Evolutionary conservation across 2,113 vertebrate genomes (phyloP).

Genomic region (Caranx melampygus): DNA sequence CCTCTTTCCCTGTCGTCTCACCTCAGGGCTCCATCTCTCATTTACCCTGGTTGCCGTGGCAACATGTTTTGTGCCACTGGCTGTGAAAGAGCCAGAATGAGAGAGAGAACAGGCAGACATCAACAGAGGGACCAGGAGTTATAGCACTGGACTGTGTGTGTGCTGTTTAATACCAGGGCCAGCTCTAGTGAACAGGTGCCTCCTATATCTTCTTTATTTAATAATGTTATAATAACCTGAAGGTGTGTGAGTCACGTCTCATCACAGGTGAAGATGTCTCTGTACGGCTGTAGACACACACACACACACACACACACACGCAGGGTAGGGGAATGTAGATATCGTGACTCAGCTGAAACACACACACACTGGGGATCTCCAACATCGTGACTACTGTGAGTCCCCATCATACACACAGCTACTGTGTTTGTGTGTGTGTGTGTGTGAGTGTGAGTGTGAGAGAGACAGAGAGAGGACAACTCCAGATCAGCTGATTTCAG

Average conservation of each 20-base stretch:
- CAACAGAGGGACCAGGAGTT: conserved; percentile 35
- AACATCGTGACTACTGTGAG: conserved; percentile 46
- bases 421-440: not conserved
- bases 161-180: not conserved
- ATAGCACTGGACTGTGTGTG: not conserved
- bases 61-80: conserved; percentile 65
- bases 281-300: no score
- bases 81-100: conserved; percentile 16
- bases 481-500: conserved; percentile 5
- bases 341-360: conserved; percentile 50
- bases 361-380: not conserved
- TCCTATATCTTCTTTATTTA: no score
- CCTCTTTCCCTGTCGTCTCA: conserved; percentile 45
- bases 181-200: no score
- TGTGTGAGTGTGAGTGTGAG: conserved; percentile 15
- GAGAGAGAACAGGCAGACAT: conserved; percentile 36
- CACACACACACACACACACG: not conserved
- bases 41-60: conserved; percentile 76
- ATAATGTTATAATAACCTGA: no score
- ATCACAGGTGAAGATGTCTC: no score
- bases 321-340: conserved; percentile 19
- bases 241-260: no score
- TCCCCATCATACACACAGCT: conserved; percentile 10
- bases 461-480: not conserved
- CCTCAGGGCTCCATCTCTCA: conserved; percentile 62